Percentiles rank a stretch among this genome's conserved stretches.
Evolutionary conservation across 2,113 vertebrate genomes (phyloP).

Genomic region (Tychaedon coryphoeus): DNA sequence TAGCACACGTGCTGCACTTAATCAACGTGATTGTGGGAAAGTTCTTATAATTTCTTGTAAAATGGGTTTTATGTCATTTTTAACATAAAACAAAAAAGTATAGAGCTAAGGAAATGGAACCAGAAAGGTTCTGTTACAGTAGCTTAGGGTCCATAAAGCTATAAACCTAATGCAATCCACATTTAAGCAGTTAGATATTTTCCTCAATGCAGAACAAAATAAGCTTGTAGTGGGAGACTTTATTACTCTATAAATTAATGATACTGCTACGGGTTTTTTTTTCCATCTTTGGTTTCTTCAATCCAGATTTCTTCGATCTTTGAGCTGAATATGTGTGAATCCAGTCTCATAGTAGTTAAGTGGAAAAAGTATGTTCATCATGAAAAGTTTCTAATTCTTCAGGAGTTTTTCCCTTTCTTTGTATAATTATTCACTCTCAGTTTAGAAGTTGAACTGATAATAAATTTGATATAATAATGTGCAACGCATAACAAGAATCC

Average conservation of each 20-base stretch:
- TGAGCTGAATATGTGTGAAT: not conserved
- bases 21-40: not conserved
- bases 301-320: not conserved
- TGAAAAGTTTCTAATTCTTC: not conserved
- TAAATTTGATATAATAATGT: not conserved
- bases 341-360: not conserved
- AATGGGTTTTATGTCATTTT: not conserved
- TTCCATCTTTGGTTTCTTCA: not conserved
- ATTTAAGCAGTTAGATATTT: not conserved
- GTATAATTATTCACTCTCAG: not conserved
- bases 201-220: not conserved
- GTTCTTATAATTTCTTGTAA: not conserved
- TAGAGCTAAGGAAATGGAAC: not conserved
- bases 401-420: not conserved
- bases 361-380: not conserved
- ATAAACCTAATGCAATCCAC: not conserved
- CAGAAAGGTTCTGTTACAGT: not conserved
- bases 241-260: not conserved
- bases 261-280: not conserved
- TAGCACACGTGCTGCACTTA: not conserved
- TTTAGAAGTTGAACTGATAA: not conserved
- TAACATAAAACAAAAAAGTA: not conserved
- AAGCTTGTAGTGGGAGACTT: not conserved
- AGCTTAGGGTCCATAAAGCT: not conserved
- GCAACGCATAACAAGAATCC: not conserved